Conservation (phyloP, 2,113 vertebrate genomes). For the Eonycteris spelaea region DNA sequence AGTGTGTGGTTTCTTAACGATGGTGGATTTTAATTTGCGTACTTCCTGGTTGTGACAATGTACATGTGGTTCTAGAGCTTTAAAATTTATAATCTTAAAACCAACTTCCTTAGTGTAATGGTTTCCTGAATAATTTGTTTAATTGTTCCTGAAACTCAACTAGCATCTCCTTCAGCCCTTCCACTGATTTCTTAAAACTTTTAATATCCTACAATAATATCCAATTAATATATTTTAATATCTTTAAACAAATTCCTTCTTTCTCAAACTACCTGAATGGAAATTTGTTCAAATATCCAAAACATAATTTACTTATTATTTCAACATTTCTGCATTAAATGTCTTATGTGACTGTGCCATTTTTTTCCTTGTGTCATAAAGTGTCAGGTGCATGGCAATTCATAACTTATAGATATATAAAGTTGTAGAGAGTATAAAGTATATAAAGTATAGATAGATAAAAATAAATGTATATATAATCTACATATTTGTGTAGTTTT, state of each 20-base stretch:
- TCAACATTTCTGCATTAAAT: not conserved
- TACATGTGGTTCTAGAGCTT: not conserved
- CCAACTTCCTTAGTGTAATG: not conserved
- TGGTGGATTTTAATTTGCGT: not conserved
- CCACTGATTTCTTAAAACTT: not conserved
- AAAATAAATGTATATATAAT: not conserved
- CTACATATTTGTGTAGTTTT: not conserved
- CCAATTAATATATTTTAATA: not conserved
- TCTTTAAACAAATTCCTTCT: not conserved
- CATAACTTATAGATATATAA: not conserved
- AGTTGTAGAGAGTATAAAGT: too few relatives aligned
- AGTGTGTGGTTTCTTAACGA: not conserved
- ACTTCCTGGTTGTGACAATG: not conserved
- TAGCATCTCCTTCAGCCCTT: not conserved
- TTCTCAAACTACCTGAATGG: not conserved
- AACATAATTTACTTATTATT: not conserved
- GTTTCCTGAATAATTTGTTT: not conserved
- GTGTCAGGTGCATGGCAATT: not conserved
- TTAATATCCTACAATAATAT: not conserved
- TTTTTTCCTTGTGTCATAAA: not conserved
- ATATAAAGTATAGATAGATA: not conserved
- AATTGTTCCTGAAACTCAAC: not conserved
- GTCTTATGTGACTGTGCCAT: not conserved
- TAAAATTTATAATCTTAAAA: not conserved
- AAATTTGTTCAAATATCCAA: not conserved